A percentile compares a stretch with the other conserved stretches of the same genome.
These are phyloP conservation scores for Conistra vaccinii DNA, from an alignment of 2,888 invertebrate genomes.

Conservation along the genomic window DNA sequence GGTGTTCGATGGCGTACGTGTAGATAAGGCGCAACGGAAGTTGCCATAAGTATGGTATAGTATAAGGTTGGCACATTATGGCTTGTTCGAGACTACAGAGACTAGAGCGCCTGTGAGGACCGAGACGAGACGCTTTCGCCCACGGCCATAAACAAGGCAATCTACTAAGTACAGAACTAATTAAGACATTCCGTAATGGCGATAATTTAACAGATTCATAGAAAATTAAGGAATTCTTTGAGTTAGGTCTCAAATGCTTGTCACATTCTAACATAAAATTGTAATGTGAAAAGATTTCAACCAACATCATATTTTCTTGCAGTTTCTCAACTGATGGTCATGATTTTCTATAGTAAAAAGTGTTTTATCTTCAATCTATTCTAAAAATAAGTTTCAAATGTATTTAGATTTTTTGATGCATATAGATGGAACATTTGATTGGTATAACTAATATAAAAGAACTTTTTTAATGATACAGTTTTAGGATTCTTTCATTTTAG, in stretches of 20 bases:
- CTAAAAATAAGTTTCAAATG: not conserved
- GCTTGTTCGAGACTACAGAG: slow-evolving; percentile 27
- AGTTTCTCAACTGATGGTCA: not conserved
- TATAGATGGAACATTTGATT: not conserved
- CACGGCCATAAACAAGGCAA: slow-evolving; percentile 25
- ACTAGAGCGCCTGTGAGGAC: slow-evolving; percentile 4
- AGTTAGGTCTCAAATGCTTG: not conserved
- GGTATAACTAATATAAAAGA: not conserved
- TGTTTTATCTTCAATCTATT: not conserved
- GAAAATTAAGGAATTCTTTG: slow-evolving; percentile 1
- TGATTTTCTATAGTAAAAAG: not conserved
- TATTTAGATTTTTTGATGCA: not conserved
- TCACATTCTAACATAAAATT: not conserved
- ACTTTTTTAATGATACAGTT: not conserved
- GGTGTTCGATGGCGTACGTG: slow-evolving; percentile 71
- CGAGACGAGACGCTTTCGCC: slow-evolving; percentile 22
- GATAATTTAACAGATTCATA: not conserved
- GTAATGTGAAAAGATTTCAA: not conserved
- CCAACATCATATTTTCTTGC: not conserved
- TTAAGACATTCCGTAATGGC: slow-evolving; percentile 27
- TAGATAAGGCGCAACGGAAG: slow-evolving; percentile 82
- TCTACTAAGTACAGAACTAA: slow-evolving; percentile 40
- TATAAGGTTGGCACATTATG: slow-evolving; percentile 56
- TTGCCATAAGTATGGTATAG: slow-evolving; percentile 73
- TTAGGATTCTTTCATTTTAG: not conserved